phyloP scores from a whole-genome alignment of 2,113 vertebrate genomes.

The Craseonycteris thonglongyai region DNA sequence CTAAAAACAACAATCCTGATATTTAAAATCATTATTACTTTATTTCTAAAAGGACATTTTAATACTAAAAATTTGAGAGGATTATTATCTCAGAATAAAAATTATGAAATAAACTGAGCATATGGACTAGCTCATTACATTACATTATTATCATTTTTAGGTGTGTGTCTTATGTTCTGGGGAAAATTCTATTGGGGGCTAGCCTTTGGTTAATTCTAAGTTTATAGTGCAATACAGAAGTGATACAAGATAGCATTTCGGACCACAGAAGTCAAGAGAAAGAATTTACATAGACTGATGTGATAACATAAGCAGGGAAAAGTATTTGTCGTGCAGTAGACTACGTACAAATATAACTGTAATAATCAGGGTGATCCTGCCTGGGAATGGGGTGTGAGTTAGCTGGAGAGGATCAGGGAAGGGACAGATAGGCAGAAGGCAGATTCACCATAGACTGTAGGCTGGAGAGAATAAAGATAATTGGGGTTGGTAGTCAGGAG shows the following conservation, averaged over 20 bases:
- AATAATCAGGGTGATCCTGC: not conserved
- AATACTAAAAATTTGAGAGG: not conserved
- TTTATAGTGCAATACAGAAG: not conserved
- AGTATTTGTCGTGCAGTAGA: not conserved
- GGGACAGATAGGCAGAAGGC: not conserved
- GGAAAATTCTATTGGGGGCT: not conserved
- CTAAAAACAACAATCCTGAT: not conserved
- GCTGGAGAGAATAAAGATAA: not conserved
- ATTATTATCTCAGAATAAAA: not conserved
- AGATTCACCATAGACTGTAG: rapidly evolving
- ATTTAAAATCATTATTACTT: not conserved
- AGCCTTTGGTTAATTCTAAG: not conserved
- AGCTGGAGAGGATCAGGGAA: not conserved
- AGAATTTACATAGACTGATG: not conserved
- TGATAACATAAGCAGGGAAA: not conserved
- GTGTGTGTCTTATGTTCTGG: not conserved
- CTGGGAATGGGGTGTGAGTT: not conserved
- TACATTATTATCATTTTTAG: not conserved
- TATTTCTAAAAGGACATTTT: not conserved
- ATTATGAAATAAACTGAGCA: not conserved
- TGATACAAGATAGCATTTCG: not conserved
- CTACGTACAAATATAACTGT: not conserved
- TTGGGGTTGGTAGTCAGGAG: not conserved
- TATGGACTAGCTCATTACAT: not conserved
- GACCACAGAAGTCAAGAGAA: not conserved